phyloP scores from a whole-genome alignment of 2,113 vertebrate species.

The Trachemys scripta region DNA sequence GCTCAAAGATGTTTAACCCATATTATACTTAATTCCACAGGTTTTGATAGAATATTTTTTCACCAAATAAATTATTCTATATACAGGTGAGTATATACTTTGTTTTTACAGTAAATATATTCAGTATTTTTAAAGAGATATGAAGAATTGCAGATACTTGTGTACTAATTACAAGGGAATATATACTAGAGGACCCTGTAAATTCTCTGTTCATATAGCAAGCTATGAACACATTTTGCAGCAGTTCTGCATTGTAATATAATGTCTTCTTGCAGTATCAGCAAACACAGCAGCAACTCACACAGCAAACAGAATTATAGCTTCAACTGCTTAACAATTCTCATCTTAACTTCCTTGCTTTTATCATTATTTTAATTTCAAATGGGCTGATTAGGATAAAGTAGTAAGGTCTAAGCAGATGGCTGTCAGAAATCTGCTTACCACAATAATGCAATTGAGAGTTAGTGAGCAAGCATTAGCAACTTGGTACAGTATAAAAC shows the following conservation, averaged over 20 bases:
- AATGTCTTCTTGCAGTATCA: neutral
- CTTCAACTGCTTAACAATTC: slow-evolving; percentile 19
- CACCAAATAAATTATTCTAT: neutral
- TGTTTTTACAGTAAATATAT: neutral
- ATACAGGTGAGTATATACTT: accelerated
- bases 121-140: neutral
- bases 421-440: slow-evolving; percentile 76
- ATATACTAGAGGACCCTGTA: neutral
- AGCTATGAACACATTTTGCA: neutral
- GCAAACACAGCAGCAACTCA: neutral
- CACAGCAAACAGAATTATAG: slow-evolving; percentile 10
- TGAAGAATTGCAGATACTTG: neutral
- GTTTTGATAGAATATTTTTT: neutral
- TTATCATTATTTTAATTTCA: slow-evolving; percentile 74
- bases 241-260: neutral
- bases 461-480: slow-evolving; percentile 34
- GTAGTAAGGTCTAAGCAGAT: slow-evolving; percentile 65
- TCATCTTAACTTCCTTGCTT: slow-evolving; percentile 54
- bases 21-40: neutral
- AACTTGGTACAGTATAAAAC: slow-evolving; percentile 36
- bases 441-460: slow-evolving; percentile 49
- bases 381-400: slow-evolving; percentile 59
- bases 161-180: neutral
- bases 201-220: neutral
- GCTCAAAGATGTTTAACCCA: neutral